phyloP scores from a whole-genome alignment of 2,888 invertebrate genomes.

The Diachrysia chrysitis region DNA sequence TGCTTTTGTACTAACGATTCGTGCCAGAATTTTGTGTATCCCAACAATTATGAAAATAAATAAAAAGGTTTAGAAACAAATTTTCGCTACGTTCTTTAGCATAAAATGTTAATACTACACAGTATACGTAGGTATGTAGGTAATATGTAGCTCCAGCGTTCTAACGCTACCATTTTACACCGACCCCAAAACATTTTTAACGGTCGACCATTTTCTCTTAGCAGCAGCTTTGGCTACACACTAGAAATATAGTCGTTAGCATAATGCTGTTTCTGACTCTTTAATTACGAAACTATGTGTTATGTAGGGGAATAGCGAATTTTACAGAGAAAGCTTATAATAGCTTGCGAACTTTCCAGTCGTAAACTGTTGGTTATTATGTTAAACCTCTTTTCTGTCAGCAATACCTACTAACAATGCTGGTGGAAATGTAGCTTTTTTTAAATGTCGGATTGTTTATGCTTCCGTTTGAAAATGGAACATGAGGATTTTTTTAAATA shows the following conservation, averaged over 20 bases:
- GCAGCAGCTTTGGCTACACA: conserved; percentile 43
- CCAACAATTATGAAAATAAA: conserved; percentile 1
- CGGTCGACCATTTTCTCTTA: conserved; percentile 47
- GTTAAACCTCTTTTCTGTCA: conserved; percentile 54
- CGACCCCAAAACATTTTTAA: conserved; percentile 53
- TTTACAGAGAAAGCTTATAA: conserved; percentile 59
- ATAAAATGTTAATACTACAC: conserved; percentile 1
- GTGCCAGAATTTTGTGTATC: not conserved
- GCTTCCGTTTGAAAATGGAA: conserved; percentile 51
- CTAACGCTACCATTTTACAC: conserved; percentile 50
- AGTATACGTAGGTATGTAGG: conserved; percentile 28
- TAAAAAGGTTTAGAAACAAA: not conserved
- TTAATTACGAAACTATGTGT: conserved; percentile 67
- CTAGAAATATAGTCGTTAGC: conserved; percentile 66
- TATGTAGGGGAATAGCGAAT: conserved; percentile 55
- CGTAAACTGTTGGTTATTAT: conserved; percentile 50
- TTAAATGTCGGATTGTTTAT: conserved; percentile 46
- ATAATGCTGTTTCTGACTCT: conserved; percentile 67
- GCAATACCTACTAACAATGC: conserved; percentile 50
- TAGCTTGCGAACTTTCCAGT: conserved; percentile 52
- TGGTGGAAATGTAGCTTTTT: conserved; percentile 41
- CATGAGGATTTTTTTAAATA: conserved; percentile 34
- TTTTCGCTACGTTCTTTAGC: conserved; percentile 2
- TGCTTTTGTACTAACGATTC: not conserved
- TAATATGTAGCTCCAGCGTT: conserved; percentile 33